Conservation (phyloP, 2,113 vertebrate species). For the Myanophis thanlyinensis region DNA sequence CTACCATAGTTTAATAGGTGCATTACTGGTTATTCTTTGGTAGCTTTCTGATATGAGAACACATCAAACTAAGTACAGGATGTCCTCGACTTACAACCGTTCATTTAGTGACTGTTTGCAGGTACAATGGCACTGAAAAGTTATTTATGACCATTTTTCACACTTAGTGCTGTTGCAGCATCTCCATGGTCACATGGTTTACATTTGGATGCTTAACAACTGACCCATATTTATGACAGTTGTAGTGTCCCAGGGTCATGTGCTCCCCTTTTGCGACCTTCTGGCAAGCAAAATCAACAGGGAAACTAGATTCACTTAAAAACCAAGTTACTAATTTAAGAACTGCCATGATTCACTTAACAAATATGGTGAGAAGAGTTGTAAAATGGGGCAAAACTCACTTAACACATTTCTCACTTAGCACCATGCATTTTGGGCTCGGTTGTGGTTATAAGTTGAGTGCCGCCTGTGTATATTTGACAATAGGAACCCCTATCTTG, state of each 20-base stretch:
- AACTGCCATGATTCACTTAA: neutral
- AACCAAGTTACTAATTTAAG: neutral
- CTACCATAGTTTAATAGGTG: neutral
- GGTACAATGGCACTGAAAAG: no score
- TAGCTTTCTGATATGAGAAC: neutral
- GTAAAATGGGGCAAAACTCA: neutral
- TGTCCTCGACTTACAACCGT: no score
- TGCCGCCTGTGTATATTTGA: neutral
- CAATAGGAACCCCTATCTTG: neutral
- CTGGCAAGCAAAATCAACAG: neutral
- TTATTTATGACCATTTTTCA: neutral
- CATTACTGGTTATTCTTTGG: neutral
- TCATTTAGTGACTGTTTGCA: no score
- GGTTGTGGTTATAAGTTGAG: neutral
- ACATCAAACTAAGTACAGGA: neutral
- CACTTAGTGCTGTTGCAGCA: neutral
- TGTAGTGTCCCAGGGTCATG: neutral
- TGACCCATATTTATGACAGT: neutral
- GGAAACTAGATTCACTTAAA: neutral
- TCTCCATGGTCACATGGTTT: neutral
- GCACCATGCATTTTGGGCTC: neutral
- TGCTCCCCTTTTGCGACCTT: neutral
- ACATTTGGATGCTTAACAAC: neutral
- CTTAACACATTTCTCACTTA: neutral
- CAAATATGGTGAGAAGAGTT: neutral